Base-by-base conservation (phyloP, 2,888 invertebrate species). In the Neoascia interrupta region DNA sequence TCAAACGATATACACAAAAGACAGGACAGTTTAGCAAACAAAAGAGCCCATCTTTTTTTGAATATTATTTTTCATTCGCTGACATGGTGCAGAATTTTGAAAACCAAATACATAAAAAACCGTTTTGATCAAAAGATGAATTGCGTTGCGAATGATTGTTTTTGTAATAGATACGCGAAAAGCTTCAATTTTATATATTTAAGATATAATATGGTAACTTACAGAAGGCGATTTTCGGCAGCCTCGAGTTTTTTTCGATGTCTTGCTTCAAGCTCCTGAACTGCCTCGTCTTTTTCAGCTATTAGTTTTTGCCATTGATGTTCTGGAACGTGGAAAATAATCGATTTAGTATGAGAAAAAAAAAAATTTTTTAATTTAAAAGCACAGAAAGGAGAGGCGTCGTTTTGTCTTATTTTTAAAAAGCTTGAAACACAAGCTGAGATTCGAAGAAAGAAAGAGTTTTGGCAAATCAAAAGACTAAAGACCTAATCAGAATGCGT, bases 281-380 rank as follows among this genome's bases (percentile, higher is more conserved):
- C 84, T 0, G 91, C 91, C 81, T 91, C 90, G 69, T 90, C 91
- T 83, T 91, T 91, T 82, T 92, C 91, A 79, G 89, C 88, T 41
- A 90, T 89, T 69, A 92, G 84, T 84, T 90, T 90, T 49, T 90
- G 89, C 89, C 90, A 91, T 84, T 91, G 90, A 81, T 89, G 84
- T 83, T 91, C 90, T 90, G 84, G 45, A 66, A 75, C 18, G 3
- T 23, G 1, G n/a, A n/a, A n/a, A n/a, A n/a, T n/a, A n/a, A n/a
- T n/a, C 4, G 15, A 10, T 18, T 28, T 41, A 41, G 11, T n/a
- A n/a, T n/a, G n/a, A n/a, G n/a, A n/a, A n/a, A n/a, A n/a, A n/a
- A n/a, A n/a, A n/a, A n/a, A 11, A 28, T n/a, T 21, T 5, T 2
- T 19, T 11, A 15, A 10, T 10, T 5, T 2, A 2, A 19, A 18